Percentiles rank a stretch among this genome's conserved stretches.
Conservation (phyloP, 2,113 vertebrate genomes). For the Ochotona curzoniae region DNA sequence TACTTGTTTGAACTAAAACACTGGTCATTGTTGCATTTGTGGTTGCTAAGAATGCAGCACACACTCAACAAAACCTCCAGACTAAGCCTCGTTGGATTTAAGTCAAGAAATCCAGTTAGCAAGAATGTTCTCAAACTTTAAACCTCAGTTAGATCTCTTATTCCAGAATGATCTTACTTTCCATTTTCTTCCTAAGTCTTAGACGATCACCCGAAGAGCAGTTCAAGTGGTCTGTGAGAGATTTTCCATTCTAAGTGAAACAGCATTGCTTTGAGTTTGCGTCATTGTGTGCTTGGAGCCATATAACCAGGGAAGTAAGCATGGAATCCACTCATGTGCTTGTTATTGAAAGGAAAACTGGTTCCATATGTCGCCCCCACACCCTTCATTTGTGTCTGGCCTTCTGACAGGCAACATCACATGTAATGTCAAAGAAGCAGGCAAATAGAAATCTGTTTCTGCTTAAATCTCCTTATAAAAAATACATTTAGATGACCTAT, state of each 20-base stretch:
- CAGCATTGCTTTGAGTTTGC: not conserved
- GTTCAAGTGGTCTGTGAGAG: not conserved
- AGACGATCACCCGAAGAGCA: not conserved
- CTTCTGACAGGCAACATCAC: constrained; percentile 61
- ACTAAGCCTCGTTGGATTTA: not conserved
- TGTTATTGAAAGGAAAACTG: constrained; percentile 50
- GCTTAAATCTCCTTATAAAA: constrained; percentile 77
- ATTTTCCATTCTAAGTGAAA: not conserved
- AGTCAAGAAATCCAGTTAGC: not conserved
- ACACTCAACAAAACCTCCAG: not conserved
- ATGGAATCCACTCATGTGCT: not conserved
- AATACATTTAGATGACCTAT: constrained; percentile 69
- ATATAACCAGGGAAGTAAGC: not conserved
- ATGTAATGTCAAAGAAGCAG: constrained; percentile 64
- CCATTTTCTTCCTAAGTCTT: not conserved
- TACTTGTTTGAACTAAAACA: constrained; percentile 40
- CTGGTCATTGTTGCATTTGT: not conserved
- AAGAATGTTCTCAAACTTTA: constrained; percentile 19
- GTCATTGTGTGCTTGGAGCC: not conserved
- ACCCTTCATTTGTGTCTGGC: not conserved
- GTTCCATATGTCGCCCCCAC: constrained; percentile 56
- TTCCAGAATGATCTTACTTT: not conserved
- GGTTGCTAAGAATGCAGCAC: not conserved
- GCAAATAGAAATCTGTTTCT: constrained; percentile 77
- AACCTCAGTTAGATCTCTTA: not conserved